These are phyloP conservation scores for Patiria miniata DNA, from an alignment of 35 echinoderm and acorn worm species.

Conservation along the genomic window DNA sequence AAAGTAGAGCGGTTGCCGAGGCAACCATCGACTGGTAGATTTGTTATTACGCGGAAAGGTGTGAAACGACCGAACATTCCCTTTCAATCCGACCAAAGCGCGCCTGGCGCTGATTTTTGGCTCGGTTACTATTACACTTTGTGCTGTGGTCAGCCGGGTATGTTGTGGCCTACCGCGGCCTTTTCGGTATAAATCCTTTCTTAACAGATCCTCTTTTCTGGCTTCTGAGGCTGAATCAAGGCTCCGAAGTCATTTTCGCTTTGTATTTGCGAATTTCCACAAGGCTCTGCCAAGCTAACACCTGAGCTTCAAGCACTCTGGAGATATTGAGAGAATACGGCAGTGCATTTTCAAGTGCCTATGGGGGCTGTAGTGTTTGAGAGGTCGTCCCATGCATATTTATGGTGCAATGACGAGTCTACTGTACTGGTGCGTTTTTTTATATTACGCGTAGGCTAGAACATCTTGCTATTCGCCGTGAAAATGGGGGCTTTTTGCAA, in stretches of 20 bases:
- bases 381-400: constrained; percentile 4
- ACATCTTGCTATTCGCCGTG: background rate
- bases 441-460: constrained; percentile 7
- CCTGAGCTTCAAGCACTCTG: constrained; percentile 20
- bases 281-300: background rate
- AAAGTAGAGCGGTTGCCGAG: background rate
- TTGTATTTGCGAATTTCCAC: background rate
- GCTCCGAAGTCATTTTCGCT: background rate
- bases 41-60: background rate
- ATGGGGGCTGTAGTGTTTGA: constrained; percentile 19
- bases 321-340: constrained; percentile 25
- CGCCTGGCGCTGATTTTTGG: no score
- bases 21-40: constrained; percentile 10
- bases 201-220: background rate
- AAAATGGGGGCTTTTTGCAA: no score
- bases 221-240: background rate
- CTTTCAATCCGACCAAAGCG: no score
- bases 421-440: background rate
- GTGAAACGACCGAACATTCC: background rate
- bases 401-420: background rate
- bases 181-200: no score
- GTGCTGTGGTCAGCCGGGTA: no score
- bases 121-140: no score
- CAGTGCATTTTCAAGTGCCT: constrained; percentile 1
- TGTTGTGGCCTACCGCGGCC: no score